These are phyloP conservation scores for Danio tinwini DNA, from an alignment of 2,797 vertebrate genomes.

Conservation along the genomic window DNA sequence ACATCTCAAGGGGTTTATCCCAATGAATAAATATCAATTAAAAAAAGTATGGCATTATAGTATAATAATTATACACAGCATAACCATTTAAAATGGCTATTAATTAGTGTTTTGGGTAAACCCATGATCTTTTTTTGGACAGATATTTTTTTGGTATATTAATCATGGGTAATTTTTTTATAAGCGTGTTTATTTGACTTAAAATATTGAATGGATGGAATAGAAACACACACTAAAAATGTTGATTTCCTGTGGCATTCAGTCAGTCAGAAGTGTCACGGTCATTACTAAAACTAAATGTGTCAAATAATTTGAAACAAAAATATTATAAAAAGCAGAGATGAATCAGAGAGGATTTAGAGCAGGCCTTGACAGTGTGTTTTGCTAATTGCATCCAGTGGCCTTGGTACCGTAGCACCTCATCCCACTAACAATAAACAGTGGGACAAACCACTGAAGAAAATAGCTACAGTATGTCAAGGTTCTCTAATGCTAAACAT, in stretches of 20 bases:
- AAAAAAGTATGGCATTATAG: no score
- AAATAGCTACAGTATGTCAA: constrained; percentile 20
- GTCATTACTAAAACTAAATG: constrained; percentile 8
- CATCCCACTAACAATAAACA: neutral
- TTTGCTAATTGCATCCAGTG: constrained; percentile 13
- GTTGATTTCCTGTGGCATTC: neutral
- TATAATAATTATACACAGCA: no score
- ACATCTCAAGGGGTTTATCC: no score
- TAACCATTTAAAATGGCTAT: no score
- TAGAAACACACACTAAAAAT: no score
- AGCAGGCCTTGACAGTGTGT: constrained; percentile 1
- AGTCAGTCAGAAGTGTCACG: neutral
- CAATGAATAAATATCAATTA: no score
- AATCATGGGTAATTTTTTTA: no score
- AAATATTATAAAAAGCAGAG: neutral
- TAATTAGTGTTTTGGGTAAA: no score
- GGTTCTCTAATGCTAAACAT: neutral
- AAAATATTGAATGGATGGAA: no score
- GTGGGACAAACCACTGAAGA: neutral
- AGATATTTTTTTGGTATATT: no score
- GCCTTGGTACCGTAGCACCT: constrained; percentile 7
- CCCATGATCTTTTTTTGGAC: no score
- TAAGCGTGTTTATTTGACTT: no score
- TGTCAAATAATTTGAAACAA: constrained; percentile 8
- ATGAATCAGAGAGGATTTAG: neutral